Evolutionary conservation across 2,888 invertebrate genomes (phyloP), one percentile per base, ranked within the genome.

Genomic region (Pollenia labialis): DNA sequence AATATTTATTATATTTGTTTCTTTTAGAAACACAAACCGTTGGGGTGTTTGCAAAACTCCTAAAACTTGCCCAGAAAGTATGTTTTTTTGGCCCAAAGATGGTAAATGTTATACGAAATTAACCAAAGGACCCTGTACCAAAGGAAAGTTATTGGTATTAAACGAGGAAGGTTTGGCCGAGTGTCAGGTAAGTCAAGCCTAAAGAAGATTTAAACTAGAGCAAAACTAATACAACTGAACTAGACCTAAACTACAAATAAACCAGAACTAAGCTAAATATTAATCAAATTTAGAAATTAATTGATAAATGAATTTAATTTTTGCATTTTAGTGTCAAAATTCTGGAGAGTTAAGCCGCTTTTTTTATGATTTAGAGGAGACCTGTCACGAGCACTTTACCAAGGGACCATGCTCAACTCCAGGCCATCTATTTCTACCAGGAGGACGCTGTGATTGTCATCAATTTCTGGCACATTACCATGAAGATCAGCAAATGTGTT

Each of bases 341-440:
- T 92, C 92, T 18, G 95, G 95, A 16, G 94, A 94, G 72, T 92
- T 94, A 85, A 93, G 92, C 32, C 91, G 93, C 32, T 95, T 95
- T 90, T 95, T 94, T 90, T 96, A 95, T 95, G 90, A 94, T 0
- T 93, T 93, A 1, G 95, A 95, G 66, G 94, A 95, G n/a, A 95
- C 96, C 1, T 97, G 97, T 91, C 96, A 97, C 91, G 96, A 97
- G 88, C 97, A 97, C 91, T 97, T 96, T 92, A 96, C 97, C 0
- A 94, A 95, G 88, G 97, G 97, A 0, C 97, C 97, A 0, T 97
- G 97, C 90, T 95, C 95, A 81, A 95, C 95, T 88, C 94, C 94
- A 9, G 97, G 97, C 0, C 95, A 96, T 91, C 93, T 97, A 77
- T 97, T 97, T 93, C 93, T 97, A 72, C 97, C 97, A 0, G 94